Conservation (phyloP, 2,797 vertebrate genomes). For the Neosilurus mollespiculum region DNA sequence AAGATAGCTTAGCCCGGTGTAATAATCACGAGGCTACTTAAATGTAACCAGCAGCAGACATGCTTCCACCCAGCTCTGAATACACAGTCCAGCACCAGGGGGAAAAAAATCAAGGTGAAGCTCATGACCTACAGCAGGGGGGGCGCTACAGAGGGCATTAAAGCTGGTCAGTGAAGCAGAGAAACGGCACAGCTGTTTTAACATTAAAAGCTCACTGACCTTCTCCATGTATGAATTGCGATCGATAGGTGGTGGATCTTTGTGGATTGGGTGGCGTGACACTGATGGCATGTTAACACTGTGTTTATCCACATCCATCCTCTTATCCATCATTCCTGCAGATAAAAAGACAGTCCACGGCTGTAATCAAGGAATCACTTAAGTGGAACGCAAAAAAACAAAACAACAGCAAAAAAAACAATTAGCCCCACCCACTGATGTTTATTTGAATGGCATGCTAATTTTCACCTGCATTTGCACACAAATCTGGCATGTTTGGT, state of each 20-base stretch:
- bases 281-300: constrained; percentile 76
- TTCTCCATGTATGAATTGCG: constrained; percentile 93
- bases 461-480: neutral
- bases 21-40: too few relatives aligned
- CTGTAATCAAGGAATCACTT: neutral
- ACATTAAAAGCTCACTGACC: constrained; percentile 69
- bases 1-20: neutral
- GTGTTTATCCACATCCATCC: constrained; percentile 88
- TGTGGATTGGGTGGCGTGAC: constrained; percentile 89
- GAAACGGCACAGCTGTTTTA: neutral
- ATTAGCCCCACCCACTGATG: too few relatives aligned
- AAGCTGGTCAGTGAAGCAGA: neutral
- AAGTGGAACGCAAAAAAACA: too few relatives aligned
- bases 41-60: neutral
- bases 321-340: constrained; percentile 87
- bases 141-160: constrained; percentile 26
- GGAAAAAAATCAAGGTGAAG: neutral
- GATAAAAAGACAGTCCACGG: neutral
- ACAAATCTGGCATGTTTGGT: neutral
- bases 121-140: constrained; percentile 28
- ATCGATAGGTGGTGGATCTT: constrained; percentile 91
- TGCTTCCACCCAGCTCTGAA: neutral
- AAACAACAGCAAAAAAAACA: too few relatives aligned
- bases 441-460: neutral
- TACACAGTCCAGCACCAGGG: neutral